A percentile compares a stretch with the other conserved stretches of the same genome.
These are phyloP conservation scores for Mugil cephalus DNA, from an alignment of 2,113 vertebrate genomes.

Conservation along the genomic window DNA sequence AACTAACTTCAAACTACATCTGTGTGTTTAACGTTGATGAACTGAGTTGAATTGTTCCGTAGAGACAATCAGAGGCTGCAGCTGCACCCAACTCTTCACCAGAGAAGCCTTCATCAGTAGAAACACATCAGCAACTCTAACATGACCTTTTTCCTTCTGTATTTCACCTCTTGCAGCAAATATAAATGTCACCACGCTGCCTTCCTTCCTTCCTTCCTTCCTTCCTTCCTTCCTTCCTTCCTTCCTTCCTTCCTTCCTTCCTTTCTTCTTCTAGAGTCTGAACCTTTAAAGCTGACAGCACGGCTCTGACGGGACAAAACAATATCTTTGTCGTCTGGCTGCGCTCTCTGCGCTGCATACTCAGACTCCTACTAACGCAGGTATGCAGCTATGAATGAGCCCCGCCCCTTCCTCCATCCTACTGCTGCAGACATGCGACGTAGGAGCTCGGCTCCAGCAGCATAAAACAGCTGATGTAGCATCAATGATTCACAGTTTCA, in stretches of 20 bases:
- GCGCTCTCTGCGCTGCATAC: constrained; percentile 12
- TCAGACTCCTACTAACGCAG: constrained; percentile 46
- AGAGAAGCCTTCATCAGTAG: background rate
- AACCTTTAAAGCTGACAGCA: constrained; percentile 38
- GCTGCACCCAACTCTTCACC: no score
- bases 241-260: background rate
- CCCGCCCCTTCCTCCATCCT: background rate
- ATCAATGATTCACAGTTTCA: background rate
- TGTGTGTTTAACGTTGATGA: no score
- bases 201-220: background rate
- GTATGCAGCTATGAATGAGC: constrained; percentile 8
- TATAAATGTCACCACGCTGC: constrained; percentile 50
- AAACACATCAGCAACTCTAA: constrained; percentile 1
- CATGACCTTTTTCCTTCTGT: background rate
- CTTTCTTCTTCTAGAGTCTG: no score
- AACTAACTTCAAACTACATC: no score
- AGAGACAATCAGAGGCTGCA: no score
- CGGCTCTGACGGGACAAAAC: constrained; percentile 37
- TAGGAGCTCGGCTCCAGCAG: constrained; percentile 1
- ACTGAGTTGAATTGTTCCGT: no score
- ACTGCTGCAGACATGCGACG: constrained; percentile 22
- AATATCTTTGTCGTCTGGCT: constrained; percentile 32
- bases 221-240: background rate
- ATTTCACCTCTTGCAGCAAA: constrained; percentile 23
- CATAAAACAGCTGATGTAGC: background rate